These are phyloP conservation scores for Eupleurogrammus muticus DNA, from an alignment of 2,797 vertebrate species.

Conservation along the genomic window DNA sequence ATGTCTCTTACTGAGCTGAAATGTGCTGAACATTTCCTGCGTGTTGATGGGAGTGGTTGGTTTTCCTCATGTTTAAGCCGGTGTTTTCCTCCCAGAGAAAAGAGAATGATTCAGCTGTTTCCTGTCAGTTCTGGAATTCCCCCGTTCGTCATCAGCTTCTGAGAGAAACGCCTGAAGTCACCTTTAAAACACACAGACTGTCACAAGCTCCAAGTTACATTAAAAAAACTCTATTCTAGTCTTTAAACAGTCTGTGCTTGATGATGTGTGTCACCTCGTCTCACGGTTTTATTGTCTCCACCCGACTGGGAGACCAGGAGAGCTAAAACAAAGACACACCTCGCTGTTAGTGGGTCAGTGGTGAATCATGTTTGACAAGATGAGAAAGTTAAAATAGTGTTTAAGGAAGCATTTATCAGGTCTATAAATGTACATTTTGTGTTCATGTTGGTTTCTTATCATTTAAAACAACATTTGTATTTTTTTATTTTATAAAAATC, in stretches of 20 bases:
- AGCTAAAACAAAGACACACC: slow-evolving; percentile 11
- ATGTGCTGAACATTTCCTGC: slow-evolving; percentile 52
- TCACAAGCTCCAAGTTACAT: slow-evolving; percentile 1
- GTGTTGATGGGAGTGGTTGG: slow-evolving; percentile 29
- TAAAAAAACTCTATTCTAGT: slow-evolving; percentile 4
- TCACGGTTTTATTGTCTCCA: neutral
- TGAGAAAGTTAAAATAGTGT: no score
- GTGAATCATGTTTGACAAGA: no score
- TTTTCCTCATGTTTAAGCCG: slow-evolving; percentile 46
- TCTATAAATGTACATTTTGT: no score
- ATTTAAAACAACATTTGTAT: no score
- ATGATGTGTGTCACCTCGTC: slow-evolving; percentile 8
- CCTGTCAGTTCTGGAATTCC: slow-evolving; percentile 67
- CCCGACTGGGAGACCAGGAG: neutral
- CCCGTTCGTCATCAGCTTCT: slow-evolving; percentile 57
- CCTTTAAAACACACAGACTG: slow-evolving; percentile 30
- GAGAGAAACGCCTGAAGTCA: slow-evolving; percentile 42
- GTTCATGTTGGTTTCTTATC: no score
- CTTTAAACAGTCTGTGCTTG: neutral
- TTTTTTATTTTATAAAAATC: no score
- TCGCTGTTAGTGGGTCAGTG: neutral
- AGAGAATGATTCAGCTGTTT: slow-evolving; percentile 64
- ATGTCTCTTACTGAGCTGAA: no score
- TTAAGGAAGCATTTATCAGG: no score
- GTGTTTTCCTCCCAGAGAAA: slow-evolving; percentile 39